Evolutionary conservation across 2,797 vertebrate species (phyloP).

Genomic region (Sorex maritimensis): DNA sequence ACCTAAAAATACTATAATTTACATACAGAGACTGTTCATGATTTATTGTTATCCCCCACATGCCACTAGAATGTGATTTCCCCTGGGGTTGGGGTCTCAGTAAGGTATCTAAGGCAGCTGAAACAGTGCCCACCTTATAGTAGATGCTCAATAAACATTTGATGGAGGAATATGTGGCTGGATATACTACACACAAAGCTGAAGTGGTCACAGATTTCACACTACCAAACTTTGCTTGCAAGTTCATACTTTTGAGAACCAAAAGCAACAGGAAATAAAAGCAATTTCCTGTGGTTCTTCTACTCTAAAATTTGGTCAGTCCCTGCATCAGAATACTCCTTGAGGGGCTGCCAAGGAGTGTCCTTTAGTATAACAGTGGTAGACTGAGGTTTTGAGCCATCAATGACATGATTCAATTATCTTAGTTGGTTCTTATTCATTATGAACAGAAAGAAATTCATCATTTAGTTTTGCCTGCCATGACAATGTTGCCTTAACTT

Average conservation of each 20-base stretch:
- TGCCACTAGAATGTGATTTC: background rate
- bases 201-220: background rate
- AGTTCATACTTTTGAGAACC: slow-evolving; percentile 11
- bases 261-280: slow-evolving; percentile 58
- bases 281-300: slow-evolving; percentile 45
- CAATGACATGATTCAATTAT: slow-evolving; percentile 12
- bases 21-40: background rate
- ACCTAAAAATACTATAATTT: background rate
- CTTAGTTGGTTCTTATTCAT: slow-evolving; percentile 11
- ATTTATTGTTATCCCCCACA: background rate
- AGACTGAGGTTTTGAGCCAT: background rate
- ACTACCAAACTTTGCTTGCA: background rate
- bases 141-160: slow-evolving; percentile 37
- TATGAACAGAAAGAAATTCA: slow-evolving; percentile 48
- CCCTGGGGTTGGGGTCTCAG: background rate
- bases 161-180: background rate
- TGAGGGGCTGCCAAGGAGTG: background rate
- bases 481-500: slow-evolving; percentile 15
- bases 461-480: slow-evolving; percentile 16
- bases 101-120: background rate
- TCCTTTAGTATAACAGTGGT: background rate
- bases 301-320: background rate
- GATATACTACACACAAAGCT: slow-evolving; percentile 13
- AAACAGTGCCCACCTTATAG: background rate
- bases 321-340: background rate